These are phyloP conservation scores for Meloidogyne hapla DNA, from an alignment of 1,140 invertebrate genomes.

Conservation along the genomic window DNA sequence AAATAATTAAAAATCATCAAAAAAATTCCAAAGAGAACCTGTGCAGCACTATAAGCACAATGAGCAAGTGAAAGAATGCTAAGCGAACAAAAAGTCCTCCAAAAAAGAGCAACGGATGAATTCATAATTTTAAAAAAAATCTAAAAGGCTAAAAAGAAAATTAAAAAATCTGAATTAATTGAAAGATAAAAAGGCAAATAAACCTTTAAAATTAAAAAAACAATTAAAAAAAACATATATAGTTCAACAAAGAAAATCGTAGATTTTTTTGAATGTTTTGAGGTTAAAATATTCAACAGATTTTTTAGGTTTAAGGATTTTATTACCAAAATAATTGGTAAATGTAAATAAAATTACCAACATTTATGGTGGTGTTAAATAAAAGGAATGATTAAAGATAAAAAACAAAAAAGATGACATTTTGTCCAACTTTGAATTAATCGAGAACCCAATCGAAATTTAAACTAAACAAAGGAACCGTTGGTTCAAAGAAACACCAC, in stretches of 20 bases:
- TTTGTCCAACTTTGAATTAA: too few relatives aligned
- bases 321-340: too few relatives aligned
- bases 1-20: conserved; percentile 29
- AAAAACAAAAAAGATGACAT: not conserved
- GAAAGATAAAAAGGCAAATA: not conserved
- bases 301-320: too few relatives aligned
- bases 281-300: too few relatives aligned
- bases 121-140: conserved; percentile 7
- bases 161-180: not conserved
- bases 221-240: not conserved
- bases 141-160: not conserved
- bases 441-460: too few relatives aligned
- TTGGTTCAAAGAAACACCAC: not conserved
- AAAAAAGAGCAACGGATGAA: conserved; percentile 24
- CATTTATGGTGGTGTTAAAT: not conserved
- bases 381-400: not conserved
- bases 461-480: too few relatives aligned
- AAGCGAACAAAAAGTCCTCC: conserved; percentile 42
- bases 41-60: conserved; percentile 56
- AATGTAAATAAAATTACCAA: not conserved
- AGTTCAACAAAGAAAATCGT: too few relatives aligned
- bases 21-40: conserved; percentile 24
- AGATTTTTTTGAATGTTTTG: too few relatives aligned
- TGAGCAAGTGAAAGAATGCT: conserved; percentile 49
- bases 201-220: not conserved